These are phyloP conservation scores for Pontoporia blainvillei DNA, from an alignment of 2,113 vertebrate genomes.

Conservation along the genomic window DNA sequence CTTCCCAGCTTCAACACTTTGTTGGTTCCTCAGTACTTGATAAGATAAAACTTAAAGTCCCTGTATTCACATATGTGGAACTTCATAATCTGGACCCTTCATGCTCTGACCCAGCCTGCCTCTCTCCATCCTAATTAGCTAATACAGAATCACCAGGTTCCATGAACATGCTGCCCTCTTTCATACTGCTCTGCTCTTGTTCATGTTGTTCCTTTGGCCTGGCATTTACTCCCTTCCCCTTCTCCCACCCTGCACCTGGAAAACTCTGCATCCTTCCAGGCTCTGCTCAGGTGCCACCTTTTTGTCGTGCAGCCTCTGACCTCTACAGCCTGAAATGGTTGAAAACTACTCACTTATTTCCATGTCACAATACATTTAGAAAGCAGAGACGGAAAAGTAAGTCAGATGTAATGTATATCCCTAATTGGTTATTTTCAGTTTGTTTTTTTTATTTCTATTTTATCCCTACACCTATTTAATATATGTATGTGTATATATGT, in stretches of 20 bases:
- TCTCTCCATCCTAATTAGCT: not conserved
- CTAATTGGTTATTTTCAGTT: not conserved
- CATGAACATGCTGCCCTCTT: not conserved
- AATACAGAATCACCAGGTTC: not conserved
- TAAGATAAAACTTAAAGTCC: not conserved
- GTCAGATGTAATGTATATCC: not conserved
- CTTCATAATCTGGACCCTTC: not conserved
- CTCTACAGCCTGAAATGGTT: not conserved
- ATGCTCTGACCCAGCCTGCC: not conserved
- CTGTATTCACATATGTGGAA: not conserved
- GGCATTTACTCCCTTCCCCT: not conserved
- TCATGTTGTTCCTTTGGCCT: not conserved
- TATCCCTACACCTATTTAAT: not conserved
- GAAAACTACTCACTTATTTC: not conserved
- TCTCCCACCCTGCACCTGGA: not conserved
- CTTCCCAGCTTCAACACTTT: not conserved
- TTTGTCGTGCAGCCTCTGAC: not conserved
- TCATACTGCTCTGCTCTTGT: not conserved
- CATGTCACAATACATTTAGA: not conserved
- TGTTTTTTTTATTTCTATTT: conserved; percentile 22
- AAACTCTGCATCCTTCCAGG: not conserved
- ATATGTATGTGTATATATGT: not conserved
- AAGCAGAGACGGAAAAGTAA: not conserved
- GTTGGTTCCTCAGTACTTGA: not conserved
- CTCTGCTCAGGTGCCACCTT: not conserved